Base-by-base conservation (phyloP, 1,140 invertebrate species). In the Drosophila nikananu region DNA sequence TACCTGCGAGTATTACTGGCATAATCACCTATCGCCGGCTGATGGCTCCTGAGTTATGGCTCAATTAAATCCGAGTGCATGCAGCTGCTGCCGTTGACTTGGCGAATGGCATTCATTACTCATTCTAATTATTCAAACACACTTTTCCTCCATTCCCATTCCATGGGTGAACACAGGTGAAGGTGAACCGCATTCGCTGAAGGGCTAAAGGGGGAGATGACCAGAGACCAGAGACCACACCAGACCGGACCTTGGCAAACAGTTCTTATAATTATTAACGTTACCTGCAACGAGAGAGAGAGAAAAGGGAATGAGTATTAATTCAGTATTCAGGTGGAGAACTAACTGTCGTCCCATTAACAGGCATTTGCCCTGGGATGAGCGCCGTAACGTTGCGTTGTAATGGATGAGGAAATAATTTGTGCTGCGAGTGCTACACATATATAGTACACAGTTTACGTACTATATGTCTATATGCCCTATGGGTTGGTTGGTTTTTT, bases 31-130 rank as follows among this genome's bases (percentile, higher is more conserved):
- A 44, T 59, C 23, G 57, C 37, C 57, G 57, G 23, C 57, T 21
- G 55, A 32, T 61, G 55, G 39, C 41, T 44, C 54, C 68, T 62
- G 39, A 64, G 48, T 76, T 83, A 59, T 71, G 32, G 48, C 51
- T 74, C 74, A 59, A 67, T 64, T 57, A 62, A 76, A 75, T 63
- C 60, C 64, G 77, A 84, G 77, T 84, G 77, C 81, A 84, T 86
- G 81, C 81, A 84, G 81, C 81, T 86, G 81, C 48, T 57, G 35
- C 58, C 23, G 37, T 25, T 39, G 68, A 59, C 42, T 67, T 62
- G 62, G 19, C 57, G 37, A 64, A 64, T 21, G 68, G n/a, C 62
- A 66, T 79, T 61, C 42, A 76, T 60, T 80, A 67, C 41, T 67
- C 64, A 64, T 67, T 65, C 62, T 42, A 64, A 67, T 67, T 67